These are phyloP conservation scores for Strix aluco DNA, from an alignment of 2,113 vertebrate genomes.

Conservation along the genomic window DNA sequence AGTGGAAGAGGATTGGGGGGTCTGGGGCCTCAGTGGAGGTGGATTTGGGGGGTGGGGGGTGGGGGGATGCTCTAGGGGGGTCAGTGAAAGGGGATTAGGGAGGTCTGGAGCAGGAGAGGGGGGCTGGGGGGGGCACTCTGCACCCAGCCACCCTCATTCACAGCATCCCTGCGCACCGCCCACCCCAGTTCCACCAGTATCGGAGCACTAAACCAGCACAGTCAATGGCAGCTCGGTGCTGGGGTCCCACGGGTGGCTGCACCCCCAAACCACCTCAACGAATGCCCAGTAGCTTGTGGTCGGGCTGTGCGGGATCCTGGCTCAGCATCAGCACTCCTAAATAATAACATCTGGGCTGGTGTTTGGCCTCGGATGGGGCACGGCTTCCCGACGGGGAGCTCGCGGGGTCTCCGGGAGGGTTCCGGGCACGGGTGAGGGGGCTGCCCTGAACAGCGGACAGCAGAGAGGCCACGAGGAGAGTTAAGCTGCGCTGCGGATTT, in stretches of 20 bases:
- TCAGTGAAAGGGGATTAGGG: not conserved
- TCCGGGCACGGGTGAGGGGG: fast-evolving
- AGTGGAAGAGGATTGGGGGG: not conserved
- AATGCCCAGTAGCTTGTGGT: fast-evolving
- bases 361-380: not conserved
- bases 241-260: not conserved
- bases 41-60: not conserved
- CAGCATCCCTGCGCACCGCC: fast-evolving
- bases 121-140: not conserved
- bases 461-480: not conserved
- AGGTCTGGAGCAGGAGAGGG: not conserved
- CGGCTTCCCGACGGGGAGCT: fast-evolving
- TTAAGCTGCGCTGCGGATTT: not conserved
- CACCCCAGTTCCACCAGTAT: not conserved
- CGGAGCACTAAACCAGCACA: not conserved
- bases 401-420: fast-evolving
- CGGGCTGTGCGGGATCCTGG: fast-evolving
- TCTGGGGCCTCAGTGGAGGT: too few species aligned
- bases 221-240: fast-evolving
- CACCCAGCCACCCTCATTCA: not conserved
- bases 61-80: not conserved
- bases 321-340: not conserved
- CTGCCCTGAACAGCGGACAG: not conserved
- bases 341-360: fast-evolving
- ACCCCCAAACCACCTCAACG: not conserved